Conservation (phyloP, 2,888 invertebrate species). For the Synanthedon tipuliformis region DNA sequence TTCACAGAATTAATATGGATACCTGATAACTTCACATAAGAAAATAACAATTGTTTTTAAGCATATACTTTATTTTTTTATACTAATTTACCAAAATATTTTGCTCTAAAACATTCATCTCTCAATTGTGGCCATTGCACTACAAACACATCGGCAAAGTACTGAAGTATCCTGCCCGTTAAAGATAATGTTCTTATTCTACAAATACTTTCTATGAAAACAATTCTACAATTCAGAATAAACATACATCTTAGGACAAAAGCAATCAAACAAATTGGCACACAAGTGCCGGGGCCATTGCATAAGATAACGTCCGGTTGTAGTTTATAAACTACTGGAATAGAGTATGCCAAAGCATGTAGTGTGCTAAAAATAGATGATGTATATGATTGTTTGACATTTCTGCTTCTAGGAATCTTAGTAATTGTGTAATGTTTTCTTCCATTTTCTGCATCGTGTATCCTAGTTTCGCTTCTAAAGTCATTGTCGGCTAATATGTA, state of each 20-base stretch:
- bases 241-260: conserved; percentile 79
- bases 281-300: conserved; percentile 97
- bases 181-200: conserved; percentile 90
- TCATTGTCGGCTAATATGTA: conserved; percentile 87
- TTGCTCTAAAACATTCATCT: conserved; percentile 73
- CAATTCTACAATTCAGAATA: conserved; percentile 77
- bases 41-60: too few species aligned
- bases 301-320: conserved; percentile 87
- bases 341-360: conserved; percentile 74
- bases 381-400: conserved; percentile 87
- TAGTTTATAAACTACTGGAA: conserved; percentile 76
- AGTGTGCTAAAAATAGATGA: conserved; percentile 84
- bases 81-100: conserved; percentile 82
- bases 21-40: too few species aligned
- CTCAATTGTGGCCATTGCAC: conserved; percentile 93
- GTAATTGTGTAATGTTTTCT: conserved; percentile 54
- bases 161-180: conserved; percentile 87
- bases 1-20: too few species aligned
- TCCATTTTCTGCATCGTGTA: conserved; percentile 61
- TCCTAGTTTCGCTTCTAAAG: conserved; percentile 77
- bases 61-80: conserved; percentile 26
- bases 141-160: conserved; percentile 85
- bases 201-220: conserved; percentile 96
- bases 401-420: conserved; percentile 84
- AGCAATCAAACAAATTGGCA: conserved; percentile 87